A percentile compares a stretch with the other conserved stretches of the same genome.
Evolutionary conservation across 2,113 vertebrate genomes (phyloP).

Genomic region (Anhinga anhinga): DNA sequence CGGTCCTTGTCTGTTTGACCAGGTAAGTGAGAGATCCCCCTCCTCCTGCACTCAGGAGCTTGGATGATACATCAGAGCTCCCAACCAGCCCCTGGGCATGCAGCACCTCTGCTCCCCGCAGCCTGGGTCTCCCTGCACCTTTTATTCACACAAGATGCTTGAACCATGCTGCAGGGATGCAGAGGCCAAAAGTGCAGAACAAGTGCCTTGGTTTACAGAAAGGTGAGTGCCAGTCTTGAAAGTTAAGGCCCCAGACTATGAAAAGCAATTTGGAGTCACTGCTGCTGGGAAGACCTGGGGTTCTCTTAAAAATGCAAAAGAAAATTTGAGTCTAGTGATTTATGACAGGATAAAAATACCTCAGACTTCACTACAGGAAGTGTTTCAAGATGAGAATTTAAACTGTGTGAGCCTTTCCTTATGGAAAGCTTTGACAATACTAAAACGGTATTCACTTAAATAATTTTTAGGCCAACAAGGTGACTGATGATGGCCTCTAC

Average conservation of each 20-base stretch:
- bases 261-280: background rate
- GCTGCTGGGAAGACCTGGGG: background rate
- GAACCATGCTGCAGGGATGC: background rate
- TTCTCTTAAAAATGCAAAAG: background rate
- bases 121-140: background rate
- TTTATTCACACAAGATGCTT: fast-evolving
- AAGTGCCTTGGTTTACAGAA: background rate
- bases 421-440: background rate
- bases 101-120: fast-evolving
- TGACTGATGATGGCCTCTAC: background rate
- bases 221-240: background rate
- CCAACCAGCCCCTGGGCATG: fast-evolving
- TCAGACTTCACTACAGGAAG: background rate
- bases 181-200: background rate
- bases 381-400: background rate
- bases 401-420: background rate
- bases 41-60: background rate
- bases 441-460: background rate
- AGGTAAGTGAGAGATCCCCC: background rate
- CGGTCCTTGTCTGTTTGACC: background rate
- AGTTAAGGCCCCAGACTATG: background rate
- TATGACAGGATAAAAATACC: background rate
- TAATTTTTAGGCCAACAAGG: background rate
- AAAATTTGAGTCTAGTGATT: background rate
- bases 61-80: background rate